Conservation (phyloP, 2,888 invertebrate genomes). For the Tineola bisselliella region DNA sequence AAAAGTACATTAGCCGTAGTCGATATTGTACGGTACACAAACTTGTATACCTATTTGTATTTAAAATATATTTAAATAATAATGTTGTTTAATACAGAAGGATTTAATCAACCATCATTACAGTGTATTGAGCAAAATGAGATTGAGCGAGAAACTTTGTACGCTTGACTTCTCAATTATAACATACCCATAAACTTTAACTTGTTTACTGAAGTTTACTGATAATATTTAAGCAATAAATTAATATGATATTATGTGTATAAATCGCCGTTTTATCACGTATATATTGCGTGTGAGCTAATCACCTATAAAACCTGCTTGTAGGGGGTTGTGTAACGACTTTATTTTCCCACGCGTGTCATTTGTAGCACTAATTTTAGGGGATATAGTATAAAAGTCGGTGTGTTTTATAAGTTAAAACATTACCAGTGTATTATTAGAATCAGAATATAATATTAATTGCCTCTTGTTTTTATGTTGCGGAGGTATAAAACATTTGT, state of each 20-base stretch:
- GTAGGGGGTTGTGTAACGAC: neutral
- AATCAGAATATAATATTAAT: neutral
- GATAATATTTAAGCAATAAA: neutral
- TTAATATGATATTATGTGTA: neutral
- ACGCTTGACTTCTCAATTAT: neutral
- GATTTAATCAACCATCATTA: neutral
- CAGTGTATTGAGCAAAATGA: neutral
- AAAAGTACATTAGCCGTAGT: neutral
- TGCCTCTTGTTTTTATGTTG: neutral
- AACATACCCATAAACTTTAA: neutral
- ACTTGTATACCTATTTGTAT: no score
- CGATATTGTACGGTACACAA: neutral
- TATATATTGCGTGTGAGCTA: constrained; percentile 1
- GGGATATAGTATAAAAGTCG: neutral
- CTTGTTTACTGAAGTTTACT: neutral
- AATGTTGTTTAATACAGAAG: neutral
- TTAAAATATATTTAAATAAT: no score
- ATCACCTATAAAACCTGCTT: neutral
- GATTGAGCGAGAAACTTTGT: neutral
- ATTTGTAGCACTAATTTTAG: neutral
- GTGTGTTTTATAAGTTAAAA: neutral
- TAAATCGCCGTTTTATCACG: neutral
- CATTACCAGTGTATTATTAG: no score
- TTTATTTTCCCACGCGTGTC: constrained; percentile 11
- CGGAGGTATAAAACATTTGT: no score